Evolutionary conservation across 35 echinoderm and acorn worm species (phyloP).

Genomic region (Hemicentrotus pulcherrimus): DNA sequence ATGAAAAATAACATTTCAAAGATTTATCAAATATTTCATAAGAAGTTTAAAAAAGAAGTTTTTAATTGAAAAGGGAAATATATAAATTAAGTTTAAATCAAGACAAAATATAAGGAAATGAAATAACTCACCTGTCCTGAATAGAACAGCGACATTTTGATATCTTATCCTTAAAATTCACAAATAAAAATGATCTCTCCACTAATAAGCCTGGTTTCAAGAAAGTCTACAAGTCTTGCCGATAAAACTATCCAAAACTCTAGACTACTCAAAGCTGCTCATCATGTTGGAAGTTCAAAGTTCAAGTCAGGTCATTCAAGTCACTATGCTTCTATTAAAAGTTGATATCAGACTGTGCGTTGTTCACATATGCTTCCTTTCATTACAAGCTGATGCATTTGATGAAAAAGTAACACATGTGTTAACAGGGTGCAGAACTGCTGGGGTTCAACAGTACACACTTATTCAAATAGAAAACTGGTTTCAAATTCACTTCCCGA

Average conservation of each 20-base stretch:
- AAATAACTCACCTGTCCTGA: slow-evolving; percentile 29
- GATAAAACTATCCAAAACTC: slow-evolving; percentile 38
- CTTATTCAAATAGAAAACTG: no score
- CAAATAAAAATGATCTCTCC: neutral
- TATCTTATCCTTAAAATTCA: slow-evolving; percentile 29
- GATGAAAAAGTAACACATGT: neutral
- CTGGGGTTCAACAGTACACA: neutral
- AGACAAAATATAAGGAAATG: neutral
- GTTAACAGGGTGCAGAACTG: neutral
- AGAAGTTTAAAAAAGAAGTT: no score
- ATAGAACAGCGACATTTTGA: slow-evolving; percentile 44
- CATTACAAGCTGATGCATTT: neutral
- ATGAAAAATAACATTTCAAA: no score
- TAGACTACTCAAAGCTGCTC: neutral
- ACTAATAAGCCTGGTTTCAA: slow-evolving; percentile 25
- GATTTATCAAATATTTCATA: no score
- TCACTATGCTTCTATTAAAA: neutral
- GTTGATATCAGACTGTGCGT: neutral
- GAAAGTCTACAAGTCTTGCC: slow-evolving; percentile 38
- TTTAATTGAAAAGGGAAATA: no score
- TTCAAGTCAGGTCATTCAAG: slow-evolving; percentile 5
- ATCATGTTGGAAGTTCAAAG: neutral
- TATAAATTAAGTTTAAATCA: neutral
- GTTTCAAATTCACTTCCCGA: neutral
- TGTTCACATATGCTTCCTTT: neutral